Percentiles rank a stretch among this genome's conserved stretches.
Evolutionary conservation across 1,140 invertebrate species (phyloP).

Genomic region (Leucophenga varia): DNA sequence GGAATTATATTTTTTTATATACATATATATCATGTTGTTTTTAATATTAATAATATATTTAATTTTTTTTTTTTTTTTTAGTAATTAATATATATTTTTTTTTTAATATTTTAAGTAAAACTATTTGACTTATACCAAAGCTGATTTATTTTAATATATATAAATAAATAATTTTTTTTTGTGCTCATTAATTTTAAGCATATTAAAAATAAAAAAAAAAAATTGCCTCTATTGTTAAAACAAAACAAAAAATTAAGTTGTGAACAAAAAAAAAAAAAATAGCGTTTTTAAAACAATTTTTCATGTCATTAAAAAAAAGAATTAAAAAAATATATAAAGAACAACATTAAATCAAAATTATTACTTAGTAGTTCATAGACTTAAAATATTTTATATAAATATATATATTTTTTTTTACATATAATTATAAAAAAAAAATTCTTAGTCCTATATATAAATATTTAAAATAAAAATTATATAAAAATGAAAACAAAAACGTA

Average conservation of each 20-base stretch:
- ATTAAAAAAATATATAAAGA: no score
- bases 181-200: not conserved
- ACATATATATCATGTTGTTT: not conserved
- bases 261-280: not conserved
- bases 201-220: not conserved
- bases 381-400: not conserved
- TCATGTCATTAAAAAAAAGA: not conserved
- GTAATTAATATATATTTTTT: no score
- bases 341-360: not conserved
- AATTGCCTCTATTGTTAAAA: not conserved
- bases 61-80: not conserved
- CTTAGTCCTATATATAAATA: constrained; percentile 3
- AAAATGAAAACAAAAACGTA: constrained; percentile 1
- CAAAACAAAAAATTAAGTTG: not conserved
- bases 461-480: constrained; percentile 12
- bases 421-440: constrained; percentile 3
- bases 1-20: not conserved
- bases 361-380: constrained; percentile 3
- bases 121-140: not conserved
- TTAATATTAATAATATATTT: not conserved
- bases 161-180: not conserved
- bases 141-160: not conserved
- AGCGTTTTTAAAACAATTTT: not conserved
- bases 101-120: not conserved
- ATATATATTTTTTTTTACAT: not conserved